A percentile compares a stretch with the other conserved stretches of the same genome.
Conservation (phyloP, 1,140 invertebrate species). For the Sarcophaga peregrina region DNA sequence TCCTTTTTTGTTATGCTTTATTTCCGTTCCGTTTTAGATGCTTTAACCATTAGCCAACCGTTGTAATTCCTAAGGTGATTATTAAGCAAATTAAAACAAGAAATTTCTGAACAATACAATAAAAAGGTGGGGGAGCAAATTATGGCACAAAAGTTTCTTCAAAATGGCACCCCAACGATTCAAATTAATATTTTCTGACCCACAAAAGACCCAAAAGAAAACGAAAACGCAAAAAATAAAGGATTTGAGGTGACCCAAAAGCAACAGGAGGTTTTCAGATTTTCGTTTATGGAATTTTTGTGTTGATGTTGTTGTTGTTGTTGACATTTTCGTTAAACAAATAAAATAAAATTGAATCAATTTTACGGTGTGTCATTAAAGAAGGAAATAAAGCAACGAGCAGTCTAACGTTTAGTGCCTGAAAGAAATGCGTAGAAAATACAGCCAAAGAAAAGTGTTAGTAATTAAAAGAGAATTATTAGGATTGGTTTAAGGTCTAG, state of each 20-base stretch:
- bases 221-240: background rate
- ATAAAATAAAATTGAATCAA: background rate
- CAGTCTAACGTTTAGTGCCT: background rate
- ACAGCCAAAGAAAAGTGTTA: too few species aligned
- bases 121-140: background rate
- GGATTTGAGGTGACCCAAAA: background rate
- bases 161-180: too few species aligned
- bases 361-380: background rate
- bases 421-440: too few species aligned
- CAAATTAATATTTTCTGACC: background rate
- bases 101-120: background rate
- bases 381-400: background rate
- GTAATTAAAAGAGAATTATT: too few species aligned
- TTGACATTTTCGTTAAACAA: background rate
- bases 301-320: background rate
- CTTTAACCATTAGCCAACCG: background rate
- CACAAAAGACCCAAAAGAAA: background rate
- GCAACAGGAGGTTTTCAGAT: background rate
- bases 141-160: background rate
- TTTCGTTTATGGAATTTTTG: too few species aligned
- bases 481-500: too few species aligned
- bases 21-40: background rate
- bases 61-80: constrained; percentile 10
- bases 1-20: too few species aligned
- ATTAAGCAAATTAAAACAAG: constrained; percentile 12